A percentile compares a stretch with the other conserved stretches of the same genome.
These are phyloP conservation scores for Cottus gobio DNA, from an alignment of 2,113 vertebrate species.

Conservation along the genomic window DNA sequence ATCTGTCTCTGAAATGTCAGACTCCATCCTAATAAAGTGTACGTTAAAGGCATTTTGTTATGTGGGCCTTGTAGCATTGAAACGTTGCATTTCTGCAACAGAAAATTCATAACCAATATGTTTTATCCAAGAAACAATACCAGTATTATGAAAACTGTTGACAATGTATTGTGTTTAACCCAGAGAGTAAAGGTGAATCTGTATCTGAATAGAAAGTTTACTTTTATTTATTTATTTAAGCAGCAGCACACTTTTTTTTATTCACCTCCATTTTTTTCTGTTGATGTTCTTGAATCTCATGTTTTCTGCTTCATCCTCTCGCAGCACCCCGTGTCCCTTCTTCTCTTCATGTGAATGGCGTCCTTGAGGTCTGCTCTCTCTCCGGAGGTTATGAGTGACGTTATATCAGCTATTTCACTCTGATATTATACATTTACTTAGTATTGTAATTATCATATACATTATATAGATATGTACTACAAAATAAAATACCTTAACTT, in stretches of 20 bases:
- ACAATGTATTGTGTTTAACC: background rate
- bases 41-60: background rate
- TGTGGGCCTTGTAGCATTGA: background rate
- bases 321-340: background rate
- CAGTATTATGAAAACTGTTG: background rate
- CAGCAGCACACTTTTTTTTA: no score
- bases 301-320: constrained; percentile 11
- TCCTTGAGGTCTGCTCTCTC: constrained; percentile 5
- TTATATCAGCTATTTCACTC: background rate
- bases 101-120: background rate
- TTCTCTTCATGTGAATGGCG: constrained; percentile 9
- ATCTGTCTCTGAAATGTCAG: background rate
- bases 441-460: background rate
- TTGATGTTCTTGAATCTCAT: no score
- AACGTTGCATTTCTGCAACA: background rate
- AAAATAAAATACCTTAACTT: background rate
- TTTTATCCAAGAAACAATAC: background rate
- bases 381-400: background rate
- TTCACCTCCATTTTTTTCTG: background rate
- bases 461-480: background rate
- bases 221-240: background rate
- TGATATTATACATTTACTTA: no score
- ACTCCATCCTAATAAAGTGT: background rate
- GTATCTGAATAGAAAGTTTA: background rate
- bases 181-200: background rate